Evolutionary conservation across 2,113 vertebrate genomes (phyloP), one percentile per base, ranked within the genome.

Genomic region (Erpornis zantholeuca): DNA sequence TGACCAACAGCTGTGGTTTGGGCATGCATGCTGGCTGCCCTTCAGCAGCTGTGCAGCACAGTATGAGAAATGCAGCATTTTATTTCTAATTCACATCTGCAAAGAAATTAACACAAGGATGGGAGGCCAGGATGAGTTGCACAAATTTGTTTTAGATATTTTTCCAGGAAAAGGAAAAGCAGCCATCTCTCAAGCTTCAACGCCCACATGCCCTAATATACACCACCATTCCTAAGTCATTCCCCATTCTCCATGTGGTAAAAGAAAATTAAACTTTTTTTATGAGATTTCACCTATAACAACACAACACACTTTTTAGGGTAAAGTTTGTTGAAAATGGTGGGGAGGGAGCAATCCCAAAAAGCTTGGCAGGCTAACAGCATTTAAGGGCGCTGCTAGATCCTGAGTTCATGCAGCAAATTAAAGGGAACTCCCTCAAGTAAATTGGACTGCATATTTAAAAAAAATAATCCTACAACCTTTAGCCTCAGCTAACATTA

Each of bases 371-470:
- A 92, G 71, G 88, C 69, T 79, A 71, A 81, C 17, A 14, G 82
- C 10, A 1, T 65, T 75, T 75, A 90, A 94, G 96, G 94, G 85
- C 20, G 2, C 93, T 96, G 96, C 92, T 96, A 56, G 71, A 84
- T 65, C 60, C 88, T 91, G 60, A 83, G 94, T 92, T 95, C 63
- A 76, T 75, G 73, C 80, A 97, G 89, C 95, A 96, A 96, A 89
- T 88, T 94, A 88, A 94, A 96, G 91, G 94, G 86, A 97, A 88
- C 86, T 96, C 92, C 90, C 96, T 92, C 88, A 91, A 82, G 90
- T 75, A 91, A 84, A 83, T 18, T 94, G 79, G 49, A 70, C 44
- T 94, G 57, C 3, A 0, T 61, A 71, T 88, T 96, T 47, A 19
- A 79, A 93, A 65, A 59, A 29, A 65, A 25, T 36, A 52, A 25